These are phyloP conservation scores for Amphipoea lucens DNA, from an alignment of 2,888 invertebrate genomes.

Conservation along the genomic window DNA sequence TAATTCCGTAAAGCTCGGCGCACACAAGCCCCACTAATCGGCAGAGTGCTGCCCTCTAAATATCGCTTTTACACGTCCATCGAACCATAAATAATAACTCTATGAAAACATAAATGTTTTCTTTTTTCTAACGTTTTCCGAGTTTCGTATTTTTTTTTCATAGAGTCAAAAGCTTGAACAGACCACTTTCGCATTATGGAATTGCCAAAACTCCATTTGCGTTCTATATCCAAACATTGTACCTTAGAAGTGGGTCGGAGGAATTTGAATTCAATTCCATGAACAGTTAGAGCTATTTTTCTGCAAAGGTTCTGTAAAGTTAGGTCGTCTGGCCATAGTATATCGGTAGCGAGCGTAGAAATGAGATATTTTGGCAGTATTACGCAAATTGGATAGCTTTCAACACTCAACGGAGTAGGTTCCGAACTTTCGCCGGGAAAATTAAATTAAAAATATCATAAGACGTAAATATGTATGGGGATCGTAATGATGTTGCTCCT, in stretches of 20 bases:
- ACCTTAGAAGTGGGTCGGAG: conserved; percentile 53
- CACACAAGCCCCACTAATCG: conserved; percentile 85
- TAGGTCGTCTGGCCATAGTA: conserved; percentile 71
- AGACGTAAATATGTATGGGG: conserved; percentile 88
- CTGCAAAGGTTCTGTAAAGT: conserved; percentile 48
- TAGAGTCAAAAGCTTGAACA: conserved; percentile 91
- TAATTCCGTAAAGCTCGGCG: conserved; percentile 78
- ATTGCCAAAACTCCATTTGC: conserved; percentile 90
- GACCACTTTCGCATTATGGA: conserved; percentile 91
- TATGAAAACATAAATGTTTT: conserved; percentile 90
- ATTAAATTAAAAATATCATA: conserved; percentile 91
- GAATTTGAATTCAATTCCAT: conserved; percentile 67
- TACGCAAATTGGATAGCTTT: conserved; percentile 91
- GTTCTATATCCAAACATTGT: conserved; percentile 73
- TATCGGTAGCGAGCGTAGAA: conserved; percentile 88
- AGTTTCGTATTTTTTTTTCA: conserved; percentile 88
- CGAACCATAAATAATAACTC: conserved; percentile 89
- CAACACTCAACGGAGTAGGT: conserved; percentile 90
- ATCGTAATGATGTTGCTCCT: conserved; percentile 86
- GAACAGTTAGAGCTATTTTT: conserved; percentile 64
- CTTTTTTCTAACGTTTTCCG: conserved; percentile 90
- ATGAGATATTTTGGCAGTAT: conserved; percentile 91
- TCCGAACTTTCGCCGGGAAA: conserved; percentile 89
- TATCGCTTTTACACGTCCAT: conserved; percentile 89
- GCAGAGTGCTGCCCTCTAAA: conserved; percentile 88